Percentiles rank a stretch among this genome's conserved stretches.
Conservation (phyloP, 53 echinoderm and acorn worm genomes). For the Actinopyga echinites region DNA sequence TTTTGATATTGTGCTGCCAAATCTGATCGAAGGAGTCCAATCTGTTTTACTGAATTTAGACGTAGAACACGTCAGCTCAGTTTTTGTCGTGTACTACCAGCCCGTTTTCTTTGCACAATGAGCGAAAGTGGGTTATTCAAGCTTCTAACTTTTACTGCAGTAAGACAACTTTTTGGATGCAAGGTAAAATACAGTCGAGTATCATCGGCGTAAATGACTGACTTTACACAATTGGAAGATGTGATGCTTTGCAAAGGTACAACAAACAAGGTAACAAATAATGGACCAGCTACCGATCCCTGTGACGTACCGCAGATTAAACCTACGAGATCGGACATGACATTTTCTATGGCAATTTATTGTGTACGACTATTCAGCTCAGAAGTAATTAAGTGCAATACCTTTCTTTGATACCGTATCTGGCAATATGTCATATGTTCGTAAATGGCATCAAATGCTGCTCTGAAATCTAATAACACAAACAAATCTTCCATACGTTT, state of each 20-base stretch:
- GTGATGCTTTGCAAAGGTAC: constrained; percentile 46
- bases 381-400: background rate
- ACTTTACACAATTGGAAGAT: constrained; percentile 28
- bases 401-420: constrained; percentile 1
- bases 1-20: too few species aligned
- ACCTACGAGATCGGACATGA: too few species aligned
- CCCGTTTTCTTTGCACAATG: background rate
- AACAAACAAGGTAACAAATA: background rate
- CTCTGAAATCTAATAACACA: too few species aligned
- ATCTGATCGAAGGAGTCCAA: too few species aligned
- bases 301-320: background rate
- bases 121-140: constrained; percentile 20
- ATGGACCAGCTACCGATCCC: constrained; percentile 11
- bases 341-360: too few species aligned
- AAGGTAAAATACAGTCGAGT: constrained; percentile 31
- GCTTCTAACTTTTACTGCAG: background rate
- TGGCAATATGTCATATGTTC: too few species aligned
- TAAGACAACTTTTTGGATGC: background rate
- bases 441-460: too few species aligned
- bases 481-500: constrained; percentile 32
- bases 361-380: background rate
- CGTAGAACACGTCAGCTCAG: too few species aligned
- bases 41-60: too few species aligned
- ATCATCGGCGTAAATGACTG: constrained; percentile 48
- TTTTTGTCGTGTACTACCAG: too few species aligned